These are phyloP conservation scores for Nomada lathburiana DNA, from an alignment of 2,888 invertebrate species.

Conservation along the genomic window DNA sequence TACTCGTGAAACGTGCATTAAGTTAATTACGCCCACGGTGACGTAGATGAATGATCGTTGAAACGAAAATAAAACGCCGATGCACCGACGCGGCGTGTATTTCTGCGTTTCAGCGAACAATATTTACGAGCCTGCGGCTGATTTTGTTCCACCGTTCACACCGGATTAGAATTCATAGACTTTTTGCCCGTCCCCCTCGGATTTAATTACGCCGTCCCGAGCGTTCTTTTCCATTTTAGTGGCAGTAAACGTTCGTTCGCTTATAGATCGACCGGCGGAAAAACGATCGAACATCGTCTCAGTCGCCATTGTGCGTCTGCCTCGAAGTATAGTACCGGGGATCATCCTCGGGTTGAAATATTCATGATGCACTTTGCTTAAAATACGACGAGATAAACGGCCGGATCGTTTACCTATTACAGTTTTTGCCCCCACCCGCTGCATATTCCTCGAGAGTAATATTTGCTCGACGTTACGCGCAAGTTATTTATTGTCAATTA, in stretches of 20 bases:
- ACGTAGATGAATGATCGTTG: constrained; percentile 50
- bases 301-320: neutral
- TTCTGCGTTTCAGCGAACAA: constrained; percentile 36
- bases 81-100: neutral
- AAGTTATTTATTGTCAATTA: neutral
- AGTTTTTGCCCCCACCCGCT: neutral
- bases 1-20: constrained; percentile 10
- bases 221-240: constrained; percentile 4
- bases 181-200: neutral
- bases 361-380: too few relatives aligned
- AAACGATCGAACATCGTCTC: constrained; percentile 4
- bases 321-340: too few relatives aligned
- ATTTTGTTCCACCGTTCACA: constrained; percentile 20
- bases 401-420: neutral
- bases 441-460: neutral
- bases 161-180: neutral
- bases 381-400: too few relatives aligned
- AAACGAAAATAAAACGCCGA: constrained; percentile 33
- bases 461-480: neutral
- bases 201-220: constrained; percentile 37
- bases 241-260: constrained; percentile 20
- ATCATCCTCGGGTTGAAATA: too few relatives aligned
- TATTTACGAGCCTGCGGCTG: constrained; percentile 37
- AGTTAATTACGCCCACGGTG: constrained; percentile 24
- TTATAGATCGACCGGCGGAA: neutral